Conservation (phyloP, 2,797 vertebrate genomes). For the Lates japonicus region DNA sequence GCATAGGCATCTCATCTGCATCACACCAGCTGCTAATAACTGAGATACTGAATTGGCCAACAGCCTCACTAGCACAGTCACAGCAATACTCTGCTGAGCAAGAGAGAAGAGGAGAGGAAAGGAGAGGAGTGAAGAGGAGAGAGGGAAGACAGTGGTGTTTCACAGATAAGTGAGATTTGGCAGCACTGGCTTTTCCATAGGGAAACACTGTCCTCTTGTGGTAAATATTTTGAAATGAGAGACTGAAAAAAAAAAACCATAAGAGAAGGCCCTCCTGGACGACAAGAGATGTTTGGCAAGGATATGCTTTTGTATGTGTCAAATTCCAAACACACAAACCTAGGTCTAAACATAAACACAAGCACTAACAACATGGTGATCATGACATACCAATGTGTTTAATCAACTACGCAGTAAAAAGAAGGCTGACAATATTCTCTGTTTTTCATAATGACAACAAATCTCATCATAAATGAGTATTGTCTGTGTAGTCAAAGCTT, state of each 20-base stretch:
- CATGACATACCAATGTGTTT: neutral
- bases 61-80: constrained; percentile 8
- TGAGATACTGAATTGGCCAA: constrained; percentile 7
- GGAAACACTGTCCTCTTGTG: constrained; percentile 76
- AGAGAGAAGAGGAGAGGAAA: neutral
- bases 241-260: neutral
- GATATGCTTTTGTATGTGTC: neutral
- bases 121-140: neutral
- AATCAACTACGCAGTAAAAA: neutral
- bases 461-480: neutral
- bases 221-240: constrained; percentile 19
- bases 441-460: neutral
- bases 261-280: neutral
- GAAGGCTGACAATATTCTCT: neutral
- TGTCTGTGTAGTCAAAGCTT: neutral
- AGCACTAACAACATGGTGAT: neutral
- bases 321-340: neutral
- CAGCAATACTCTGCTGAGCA: neutral
- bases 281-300: neutral
- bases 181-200: constrained; percentile 22
- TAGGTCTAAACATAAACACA: neutral
- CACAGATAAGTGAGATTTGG: neutral
- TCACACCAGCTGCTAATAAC: neutral
- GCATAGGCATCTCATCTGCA: neutral
- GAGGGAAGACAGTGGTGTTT: neutral